Conservation (phyloP, 92 coral and sea anemone species). For the Umimayanthus kanabou region DNA sequence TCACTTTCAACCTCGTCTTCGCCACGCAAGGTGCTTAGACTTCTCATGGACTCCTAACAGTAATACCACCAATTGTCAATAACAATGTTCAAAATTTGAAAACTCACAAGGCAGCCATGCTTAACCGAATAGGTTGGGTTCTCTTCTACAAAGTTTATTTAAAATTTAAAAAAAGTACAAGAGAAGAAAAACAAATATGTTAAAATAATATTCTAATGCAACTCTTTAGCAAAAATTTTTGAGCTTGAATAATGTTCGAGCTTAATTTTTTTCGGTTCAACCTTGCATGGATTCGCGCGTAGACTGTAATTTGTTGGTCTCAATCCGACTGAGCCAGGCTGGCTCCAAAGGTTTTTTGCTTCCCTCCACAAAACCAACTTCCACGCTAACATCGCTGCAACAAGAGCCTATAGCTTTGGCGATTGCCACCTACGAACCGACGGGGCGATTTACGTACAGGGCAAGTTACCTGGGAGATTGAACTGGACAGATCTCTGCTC, state of each 20-base stretch:
- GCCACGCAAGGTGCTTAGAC: slow-evolving; percentile 20
- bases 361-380: background rate
- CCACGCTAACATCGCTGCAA: background rate
- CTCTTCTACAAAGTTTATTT: too few species aligned
- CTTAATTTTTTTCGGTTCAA: too few species aligned
- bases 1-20: slow-evolving; percentile 18
- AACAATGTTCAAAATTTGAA: too few species aligned
- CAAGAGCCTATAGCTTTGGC: background rate
- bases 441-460: background rate
- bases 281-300: too few species aligned
- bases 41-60: slow-evolving; percentile 18
- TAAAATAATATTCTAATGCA: too few species aligned
- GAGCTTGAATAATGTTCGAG: too few species aligned
- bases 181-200: too few species aligned
- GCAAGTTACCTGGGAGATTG: slow-evolving; percentile 40
- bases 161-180: too few species aligned
- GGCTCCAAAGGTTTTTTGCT: background rate
- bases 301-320: background rate
- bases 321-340: background rate
- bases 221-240: too few species aligned
- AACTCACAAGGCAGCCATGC: too few species aligned
- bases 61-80: too few species aligned
- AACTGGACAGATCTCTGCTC: slow-evolving; percentile 30
- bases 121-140: too few species aligned
- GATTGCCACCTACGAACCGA: background rate